Evolutionary conservation across 2,888 invertebrate genomes (phyloP).

Genomic region (Andrena chrysosceles): DNA sequence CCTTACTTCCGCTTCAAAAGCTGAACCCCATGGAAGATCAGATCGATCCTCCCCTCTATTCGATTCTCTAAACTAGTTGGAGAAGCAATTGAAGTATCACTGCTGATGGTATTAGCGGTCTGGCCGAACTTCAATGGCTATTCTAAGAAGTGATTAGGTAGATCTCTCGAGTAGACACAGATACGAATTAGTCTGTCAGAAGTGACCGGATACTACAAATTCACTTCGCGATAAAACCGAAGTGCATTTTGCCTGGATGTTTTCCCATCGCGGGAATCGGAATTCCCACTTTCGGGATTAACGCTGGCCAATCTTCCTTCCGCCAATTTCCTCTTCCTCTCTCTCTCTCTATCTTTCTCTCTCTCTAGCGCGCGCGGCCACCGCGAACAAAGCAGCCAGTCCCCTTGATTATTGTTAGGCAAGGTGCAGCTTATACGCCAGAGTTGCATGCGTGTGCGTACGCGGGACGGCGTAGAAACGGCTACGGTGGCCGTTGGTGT

Average conservation of each 20-base stretch:
- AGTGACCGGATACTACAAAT: no score
- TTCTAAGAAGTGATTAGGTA: no score
- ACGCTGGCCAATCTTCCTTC: conserved; percentile 48
- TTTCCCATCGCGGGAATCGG: conserved; percentile 26
- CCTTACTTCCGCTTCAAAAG: background rate
- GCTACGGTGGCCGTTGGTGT: conserved; percentile 28
- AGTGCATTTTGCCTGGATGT: background rate
- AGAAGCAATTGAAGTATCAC: no score
- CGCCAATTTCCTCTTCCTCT: conserved; percentile 35
- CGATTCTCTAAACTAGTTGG: no score
- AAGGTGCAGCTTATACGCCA: background rate
- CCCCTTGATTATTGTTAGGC: conserved; percentile 44
- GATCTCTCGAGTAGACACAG: no score
- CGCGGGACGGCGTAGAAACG: conserved; percentile 33
- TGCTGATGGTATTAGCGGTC: no score
- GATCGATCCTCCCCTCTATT: no score
- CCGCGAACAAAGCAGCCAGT: conserved; percentile 44
- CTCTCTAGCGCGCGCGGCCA: background rate
- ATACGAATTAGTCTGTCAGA: no score
- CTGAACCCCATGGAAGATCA: no score
- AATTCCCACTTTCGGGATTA: conserved; percentile 53
- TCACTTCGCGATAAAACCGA: no score
- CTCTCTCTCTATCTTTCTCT: no score
- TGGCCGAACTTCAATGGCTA: no score
- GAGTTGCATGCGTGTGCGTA: background rate